Percentiles rank a stretch among this genome's conserved stretches.
Conservation (phyloP, 2,113 vertebrate genomes). For the Passer domesticus region DNA sequence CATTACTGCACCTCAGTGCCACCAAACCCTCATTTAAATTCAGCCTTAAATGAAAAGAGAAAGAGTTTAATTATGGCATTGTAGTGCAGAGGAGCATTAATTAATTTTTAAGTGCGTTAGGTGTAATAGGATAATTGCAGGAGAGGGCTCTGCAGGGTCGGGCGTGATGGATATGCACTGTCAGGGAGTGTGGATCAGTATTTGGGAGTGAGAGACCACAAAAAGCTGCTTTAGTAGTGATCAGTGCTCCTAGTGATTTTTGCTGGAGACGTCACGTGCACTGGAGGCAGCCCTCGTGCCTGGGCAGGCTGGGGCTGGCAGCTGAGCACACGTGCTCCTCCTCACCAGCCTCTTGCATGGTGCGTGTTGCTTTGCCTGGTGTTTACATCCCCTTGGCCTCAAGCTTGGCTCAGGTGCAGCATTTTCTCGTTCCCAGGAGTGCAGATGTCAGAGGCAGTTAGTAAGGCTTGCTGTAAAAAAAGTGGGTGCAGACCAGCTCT, state of each 20-base stretch:
- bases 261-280: fast-evolving
- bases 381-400: neutral
- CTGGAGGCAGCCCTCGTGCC: neutral
- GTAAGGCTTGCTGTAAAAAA: neutral
- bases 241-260: neutral
- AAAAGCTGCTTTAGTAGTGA: neutral
- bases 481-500: neutral
- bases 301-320: neutral
- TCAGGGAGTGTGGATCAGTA: neutral
- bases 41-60: neutral
- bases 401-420: neutral
- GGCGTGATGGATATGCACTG: fast-evolving
- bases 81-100: neutral
- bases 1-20: neutral
- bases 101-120: neutral
- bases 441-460: neutral
- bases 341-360: neutral
- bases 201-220: neutral
- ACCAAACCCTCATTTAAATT: conserved; percentile 5
- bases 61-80: neutral
- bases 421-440: neutral
- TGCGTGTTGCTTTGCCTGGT: neutral
- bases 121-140: conserved; percentile 19
- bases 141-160: fast-evolving
- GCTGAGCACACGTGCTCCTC: fast-evolving